Base-by-base conservation (phyloP, 2,888 invertebrate genomes). In the Salpingus planirostris region DNA sequence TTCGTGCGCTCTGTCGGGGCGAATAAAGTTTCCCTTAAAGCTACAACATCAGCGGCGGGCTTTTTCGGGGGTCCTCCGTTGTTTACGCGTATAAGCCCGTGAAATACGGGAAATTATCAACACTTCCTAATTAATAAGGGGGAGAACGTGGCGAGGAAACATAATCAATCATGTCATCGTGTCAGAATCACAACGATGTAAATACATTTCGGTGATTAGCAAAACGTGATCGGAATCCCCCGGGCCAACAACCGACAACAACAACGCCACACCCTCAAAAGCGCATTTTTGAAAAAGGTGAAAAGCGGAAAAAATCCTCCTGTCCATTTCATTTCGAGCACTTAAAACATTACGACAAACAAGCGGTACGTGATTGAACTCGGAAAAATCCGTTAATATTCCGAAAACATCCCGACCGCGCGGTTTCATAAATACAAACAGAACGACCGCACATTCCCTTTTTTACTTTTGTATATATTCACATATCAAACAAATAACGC, bases 141-240 rank as follows among this genome's bases (percentile, higher is more conserved):
- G 29, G 24, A 31, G 23, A 24, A 29, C 27, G 34, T 31, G 23
- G 24, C 4, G 21, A 26, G 29, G 29, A 23, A 23, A 23, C 11
- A 23, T 23, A 23, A 23, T 23, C 23, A 23, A 35, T 32, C 35
- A 35, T 32, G 35, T 36, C 35, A 39, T 32, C 39, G 21, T 39
- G 39, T 29, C 35, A 29, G 32, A 39, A 25, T 36, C 27, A 36
- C 14, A 30, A 23, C 12, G 23, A 13, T 30, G 32, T 39, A 39
- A 39, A 39, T 39, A 35, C 31, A 39, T 39, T 39, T 32, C 30
- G 25, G 29, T 32, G 35, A 39, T 35, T 35, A 39, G 35, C 23
- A 35, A 35, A 32, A 36, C 39, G 32, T 39, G 35, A 18, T 12
- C 6, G 8, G 29, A 29, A 28, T 39, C 27, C 18, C 25, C n/a